Conservation (phyloP, 2,888 invertebrate species). For the Phortica okadai region DNA sequence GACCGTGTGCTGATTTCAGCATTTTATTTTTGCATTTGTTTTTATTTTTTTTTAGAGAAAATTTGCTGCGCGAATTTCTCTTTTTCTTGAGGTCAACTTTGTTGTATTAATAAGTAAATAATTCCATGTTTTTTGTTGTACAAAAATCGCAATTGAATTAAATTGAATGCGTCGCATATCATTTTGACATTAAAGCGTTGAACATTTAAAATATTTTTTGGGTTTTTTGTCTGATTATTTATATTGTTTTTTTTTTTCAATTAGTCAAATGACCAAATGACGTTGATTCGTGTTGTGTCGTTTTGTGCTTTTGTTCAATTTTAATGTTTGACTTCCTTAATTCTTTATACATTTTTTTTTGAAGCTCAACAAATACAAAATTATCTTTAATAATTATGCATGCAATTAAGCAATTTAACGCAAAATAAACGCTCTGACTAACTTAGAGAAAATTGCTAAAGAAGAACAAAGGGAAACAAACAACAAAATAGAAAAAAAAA, state of each 20-base stretch:
- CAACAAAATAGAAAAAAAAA: too few relatives aligned
- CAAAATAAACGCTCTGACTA: too few relatives aligned
- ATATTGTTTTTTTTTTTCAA: too few relatives aligned
- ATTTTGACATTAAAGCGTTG: not conserved
- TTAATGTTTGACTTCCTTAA: conserved; percentile 23
- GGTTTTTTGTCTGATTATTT: too few relatives aligned
- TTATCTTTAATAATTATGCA: not conserved
- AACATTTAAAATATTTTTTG: too few relatives aligned
- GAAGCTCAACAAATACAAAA: not conserved
- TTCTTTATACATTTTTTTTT: not conserved
- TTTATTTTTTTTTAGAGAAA: not conserved
- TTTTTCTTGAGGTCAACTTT: conserved; percentile 71
- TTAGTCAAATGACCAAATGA: too few relatives aligned
- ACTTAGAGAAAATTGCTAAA: too few relatives aligned
- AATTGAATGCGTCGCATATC: not conserved
- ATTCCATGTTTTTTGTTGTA: not conserved
- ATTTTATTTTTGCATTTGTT: conserved; percentile 46
- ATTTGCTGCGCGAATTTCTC: conserved; percentile 60
- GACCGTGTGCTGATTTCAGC: conserved; percentile 65
- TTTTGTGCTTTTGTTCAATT: not conserved
- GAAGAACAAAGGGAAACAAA: too few relatives aligned
- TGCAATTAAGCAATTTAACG: conserved; percentile 1
- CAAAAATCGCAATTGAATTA: not conserved
- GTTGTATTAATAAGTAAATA: conserved; percentile 29
- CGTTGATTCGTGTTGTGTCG: too few relatives aligned